Evolutionary conservation across 2,888 invertebrate genomes (phyloP).

Genomic region (Colostygia pectinataria): DNA sequence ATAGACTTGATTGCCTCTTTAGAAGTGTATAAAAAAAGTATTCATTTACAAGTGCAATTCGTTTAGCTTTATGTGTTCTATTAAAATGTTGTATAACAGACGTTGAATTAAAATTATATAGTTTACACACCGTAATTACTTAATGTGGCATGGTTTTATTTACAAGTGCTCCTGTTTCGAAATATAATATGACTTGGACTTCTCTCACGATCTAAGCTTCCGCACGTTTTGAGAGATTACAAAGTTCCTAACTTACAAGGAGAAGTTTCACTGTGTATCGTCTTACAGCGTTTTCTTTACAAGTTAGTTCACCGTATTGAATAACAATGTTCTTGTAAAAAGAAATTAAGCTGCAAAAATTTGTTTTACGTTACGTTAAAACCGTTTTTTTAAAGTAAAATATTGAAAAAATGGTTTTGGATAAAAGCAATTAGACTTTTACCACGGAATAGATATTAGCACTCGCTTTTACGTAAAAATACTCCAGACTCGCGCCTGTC

Average conservation of each 20-base stretch:
- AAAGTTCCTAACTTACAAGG: neutral
- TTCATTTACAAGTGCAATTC: no score
- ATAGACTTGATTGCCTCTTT: no score
- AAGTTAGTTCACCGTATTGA: neutral
- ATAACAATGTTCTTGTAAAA: no score
- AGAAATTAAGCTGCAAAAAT: no score
- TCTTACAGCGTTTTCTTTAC: neutral
- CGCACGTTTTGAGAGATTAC: constrained; percentile 4
- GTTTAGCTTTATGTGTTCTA: no score
- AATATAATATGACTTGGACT: constrained; percentile 1
- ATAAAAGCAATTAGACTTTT: constrained; percentile 2
- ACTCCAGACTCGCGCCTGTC: neutral
- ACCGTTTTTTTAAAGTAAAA: neutral
- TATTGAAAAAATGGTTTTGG: neutral
- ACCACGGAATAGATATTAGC: no score
- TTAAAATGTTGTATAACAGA: no score
- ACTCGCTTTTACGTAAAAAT: no score
- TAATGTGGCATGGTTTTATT: neutral
- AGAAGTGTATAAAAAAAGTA: no score
- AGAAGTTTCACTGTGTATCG: neutral
- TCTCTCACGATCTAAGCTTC: neutral
- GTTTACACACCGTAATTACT: neutral
- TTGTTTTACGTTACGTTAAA: no score
- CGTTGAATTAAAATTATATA: no score
- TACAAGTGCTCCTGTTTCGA: neutral